These are phyloP conservation scores for Anabacerthia variegaticeps DNA, from an alignment of 2,797 vertebrate genomes.

Conservation along the genomic window DNA sequence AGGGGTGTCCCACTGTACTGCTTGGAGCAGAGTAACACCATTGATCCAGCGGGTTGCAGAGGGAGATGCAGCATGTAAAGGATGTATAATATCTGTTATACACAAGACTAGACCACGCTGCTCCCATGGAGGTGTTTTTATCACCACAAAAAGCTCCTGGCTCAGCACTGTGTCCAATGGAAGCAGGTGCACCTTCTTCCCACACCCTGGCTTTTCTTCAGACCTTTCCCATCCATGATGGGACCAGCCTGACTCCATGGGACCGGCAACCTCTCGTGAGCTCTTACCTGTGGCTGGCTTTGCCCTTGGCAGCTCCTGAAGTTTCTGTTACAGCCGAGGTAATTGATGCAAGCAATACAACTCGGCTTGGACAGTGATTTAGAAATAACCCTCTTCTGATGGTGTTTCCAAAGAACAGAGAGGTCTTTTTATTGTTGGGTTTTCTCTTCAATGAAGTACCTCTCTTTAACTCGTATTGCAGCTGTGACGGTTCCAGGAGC, in stretches of 20 bases:
- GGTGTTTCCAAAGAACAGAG: not conserved
- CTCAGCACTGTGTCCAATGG: not conserved
- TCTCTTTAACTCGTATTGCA: not conserved
- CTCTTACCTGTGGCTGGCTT: not conserved
- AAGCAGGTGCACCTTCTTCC: not conserved
- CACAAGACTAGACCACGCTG: not conserved
- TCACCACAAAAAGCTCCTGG: not conserved
- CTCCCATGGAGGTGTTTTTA: not conserved
- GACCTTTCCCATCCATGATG: not conserved
- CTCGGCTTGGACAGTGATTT: not conserved
- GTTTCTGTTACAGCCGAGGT: not conserved
- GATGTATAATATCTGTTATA: not conserved
- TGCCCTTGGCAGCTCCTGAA: not conserved
- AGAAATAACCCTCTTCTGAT: not conserved
- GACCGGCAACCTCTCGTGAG: not conserved
- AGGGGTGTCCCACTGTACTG: not conserved
- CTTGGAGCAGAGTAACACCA: not conserved
- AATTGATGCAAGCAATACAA: not conserved
- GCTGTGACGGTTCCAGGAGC: not conserved
- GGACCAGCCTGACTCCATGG: not conserved
- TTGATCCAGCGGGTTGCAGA: not conserved
- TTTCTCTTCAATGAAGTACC: not conserved
- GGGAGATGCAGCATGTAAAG: not conserved
- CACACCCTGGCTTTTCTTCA: not conserved
- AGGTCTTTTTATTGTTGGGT: not conserved